Evolutionary conservation across 1,140 invertebrate genomes (phyloP).

Genomic region (Cyphomyrmex costatus): DNA sequence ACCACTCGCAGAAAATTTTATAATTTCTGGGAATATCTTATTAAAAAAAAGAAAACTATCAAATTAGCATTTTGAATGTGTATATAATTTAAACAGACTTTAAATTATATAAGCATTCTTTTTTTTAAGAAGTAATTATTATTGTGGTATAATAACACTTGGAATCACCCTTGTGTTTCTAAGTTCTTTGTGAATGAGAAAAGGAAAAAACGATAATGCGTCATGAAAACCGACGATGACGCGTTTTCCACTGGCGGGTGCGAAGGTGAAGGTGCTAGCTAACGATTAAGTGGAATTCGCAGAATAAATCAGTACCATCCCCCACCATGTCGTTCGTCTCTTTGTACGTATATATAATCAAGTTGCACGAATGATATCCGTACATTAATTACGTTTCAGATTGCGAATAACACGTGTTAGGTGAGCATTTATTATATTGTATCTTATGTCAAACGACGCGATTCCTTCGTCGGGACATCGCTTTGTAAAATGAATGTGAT

Average conservation of each 20-base stretch:
- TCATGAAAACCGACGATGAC: conserved; percentile 14
- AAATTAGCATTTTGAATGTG: too few species aligned
- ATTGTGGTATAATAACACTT: neutral
- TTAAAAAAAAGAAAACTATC: too few species aligned
- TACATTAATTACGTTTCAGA: conserved; percentile 53
- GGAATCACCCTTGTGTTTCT: neutral
- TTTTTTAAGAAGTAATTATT: neutral
- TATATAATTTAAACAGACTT: neutral
- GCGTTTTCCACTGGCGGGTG: conserved; percentile 31
- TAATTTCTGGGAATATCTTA: too few species aligned
- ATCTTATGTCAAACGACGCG: neutral
- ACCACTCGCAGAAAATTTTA: neutral
- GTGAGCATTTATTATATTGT: conserved; percentile 53
- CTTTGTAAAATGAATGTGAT: neutral
- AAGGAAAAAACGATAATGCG: neutral
- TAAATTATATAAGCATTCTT: neutral
- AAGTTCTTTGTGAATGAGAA: neutral
- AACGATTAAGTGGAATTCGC: conserved; percentile 13
- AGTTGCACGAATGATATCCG: neutral
- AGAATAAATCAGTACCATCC: conserved; percentile 42
- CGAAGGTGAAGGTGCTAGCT: conserved; percentile 56
- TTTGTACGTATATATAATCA: conserved; percentile 63
- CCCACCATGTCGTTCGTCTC: conserved; percentile 33
- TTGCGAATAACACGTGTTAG: conserved; percentile 56
- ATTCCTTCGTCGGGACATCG: too few species aligned